These are phyloP conservation scores for Steatocranus sp. DNA, from an alignment of 2,797 vertebrate species.

Conservation along the genomic window DNA sequence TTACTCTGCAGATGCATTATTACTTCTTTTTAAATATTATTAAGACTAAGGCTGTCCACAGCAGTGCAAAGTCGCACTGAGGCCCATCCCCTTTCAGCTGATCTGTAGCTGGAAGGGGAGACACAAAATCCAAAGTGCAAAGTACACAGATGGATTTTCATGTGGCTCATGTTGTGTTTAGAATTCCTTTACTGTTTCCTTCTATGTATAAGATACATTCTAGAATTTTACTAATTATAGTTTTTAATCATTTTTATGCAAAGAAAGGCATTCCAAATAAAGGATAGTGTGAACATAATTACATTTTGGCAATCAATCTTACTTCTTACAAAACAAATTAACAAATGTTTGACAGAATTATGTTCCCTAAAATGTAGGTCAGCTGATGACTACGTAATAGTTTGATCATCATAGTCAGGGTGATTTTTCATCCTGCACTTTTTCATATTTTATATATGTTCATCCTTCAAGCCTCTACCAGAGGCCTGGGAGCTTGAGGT, in stretches of 20 bases:
- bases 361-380: neutral
- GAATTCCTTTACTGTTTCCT: neutral
- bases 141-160: neutral
- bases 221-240: neutral
- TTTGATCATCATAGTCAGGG: neutral
- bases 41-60: neutral
- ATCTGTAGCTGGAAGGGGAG: neutral
- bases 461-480: neutral
- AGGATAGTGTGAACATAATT: neutral
- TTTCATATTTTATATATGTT: neutral
- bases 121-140: neutral
- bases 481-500: neutral
- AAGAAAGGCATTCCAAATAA: neutral
- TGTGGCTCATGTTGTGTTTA: neutral
- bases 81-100: neutral
- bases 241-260: neutral
- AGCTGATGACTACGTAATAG: neutral
- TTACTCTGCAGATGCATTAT: neutral
- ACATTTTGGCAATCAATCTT: neutral
- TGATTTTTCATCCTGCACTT: neutral
- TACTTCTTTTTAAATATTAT: neutral
- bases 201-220: neutral
- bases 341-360: neutral
- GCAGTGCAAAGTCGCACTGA: neutral
- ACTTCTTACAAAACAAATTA: neutral